phyloP scores from a whole-genome alignment of 2,113 vertebrate genomes.

The Paramisgurnus dabryanus region DNA sequence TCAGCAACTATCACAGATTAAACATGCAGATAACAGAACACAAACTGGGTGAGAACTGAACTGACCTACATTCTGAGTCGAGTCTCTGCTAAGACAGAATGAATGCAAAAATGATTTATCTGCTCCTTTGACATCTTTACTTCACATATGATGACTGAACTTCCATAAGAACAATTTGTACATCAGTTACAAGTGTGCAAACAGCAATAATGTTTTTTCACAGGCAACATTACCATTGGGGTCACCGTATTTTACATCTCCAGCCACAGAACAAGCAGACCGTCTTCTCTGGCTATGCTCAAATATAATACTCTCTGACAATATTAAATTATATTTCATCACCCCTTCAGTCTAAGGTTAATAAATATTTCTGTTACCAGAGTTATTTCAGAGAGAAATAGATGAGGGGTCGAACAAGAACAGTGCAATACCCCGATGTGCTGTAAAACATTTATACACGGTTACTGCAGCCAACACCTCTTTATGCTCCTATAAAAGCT shows the following conservation, averaged over 20 bases:
- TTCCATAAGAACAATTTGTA: background rate
- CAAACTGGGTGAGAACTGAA: background rate
- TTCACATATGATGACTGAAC: too few relatives aligned
- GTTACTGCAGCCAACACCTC: slow-evolving; percentile 18
- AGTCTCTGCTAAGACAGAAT: background rate
- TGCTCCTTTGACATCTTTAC: too few relatives aligned
- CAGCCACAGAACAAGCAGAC: background rate
- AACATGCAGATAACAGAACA: background rate
- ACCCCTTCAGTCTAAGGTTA: slow-evolving; percentile 19
- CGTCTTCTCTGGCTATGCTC: slow-evolving; percentile 8
- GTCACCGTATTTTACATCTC: background rate
- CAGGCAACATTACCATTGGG: background rate
- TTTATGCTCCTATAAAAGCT: background rate
- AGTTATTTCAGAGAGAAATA: slow-evolving; percentile 31
- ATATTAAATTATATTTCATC: slow-evolving; percentile 24
- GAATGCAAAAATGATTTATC: too few relatives aligned
- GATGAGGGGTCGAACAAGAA: slow-evolving; percentile 26
- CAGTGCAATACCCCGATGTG: slow-evolving; percentile 2
- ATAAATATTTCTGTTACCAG: slow-evolving; percentile 48
- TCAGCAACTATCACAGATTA: slow-evolving; percentile 3
- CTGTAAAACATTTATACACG: background rate
- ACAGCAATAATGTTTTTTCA: background rate
- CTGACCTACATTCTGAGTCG: background rate
- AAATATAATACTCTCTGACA: slow-evolving; percentile 7
- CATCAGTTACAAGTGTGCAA: background rate